phyloP scores from a whole-genome alignment of 1,140 invertebrate genomes.

The Mamestra configurata region DNA sequence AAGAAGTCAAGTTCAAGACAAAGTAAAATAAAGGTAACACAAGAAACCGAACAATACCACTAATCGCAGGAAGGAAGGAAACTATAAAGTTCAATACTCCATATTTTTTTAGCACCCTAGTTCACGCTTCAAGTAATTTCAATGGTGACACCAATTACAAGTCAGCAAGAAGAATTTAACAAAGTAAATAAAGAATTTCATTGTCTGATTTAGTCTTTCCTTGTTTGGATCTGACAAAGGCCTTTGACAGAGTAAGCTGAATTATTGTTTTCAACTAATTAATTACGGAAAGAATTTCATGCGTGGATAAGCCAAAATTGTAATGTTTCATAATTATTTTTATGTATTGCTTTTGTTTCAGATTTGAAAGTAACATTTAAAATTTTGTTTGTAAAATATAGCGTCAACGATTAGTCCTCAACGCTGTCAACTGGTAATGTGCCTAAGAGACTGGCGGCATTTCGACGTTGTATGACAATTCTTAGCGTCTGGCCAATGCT shows the following conservation, averaged over 20 bases:
- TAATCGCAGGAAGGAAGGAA: slow-evolving; percentile 28
- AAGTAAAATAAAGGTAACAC: neutral
- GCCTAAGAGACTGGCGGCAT: too few relatives aligned
- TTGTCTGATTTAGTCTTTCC: neutral
- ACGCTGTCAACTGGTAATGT: too few relatives aligned
- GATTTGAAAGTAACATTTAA: too few relatives aligned
- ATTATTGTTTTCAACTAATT: neutral
- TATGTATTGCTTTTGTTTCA: too few relatives aligned
- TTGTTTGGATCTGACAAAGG: neutral
- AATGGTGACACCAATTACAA: neutral
- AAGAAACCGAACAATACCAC: slow-evolving; percentile 5
- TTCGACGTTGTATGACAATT: too few relatives aligned
- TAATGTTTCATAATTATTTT: too few relatives aligned
- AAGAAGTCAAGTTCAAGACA: neutral
- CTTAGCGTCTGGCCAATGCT: too few relatives aligned
- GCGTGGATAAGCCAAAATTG: neutral
- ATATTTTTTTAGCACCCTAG: neutral
- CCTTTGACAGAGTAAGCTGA: slow-evolving; percentile 1
- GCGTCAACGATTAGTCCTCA: too few relatives aligned
- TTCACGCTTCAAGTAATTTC: slow-evolving; percentile 5
- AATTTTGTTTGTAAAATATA: too few relatives aligned
- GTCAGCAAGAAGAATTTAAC: neutral
- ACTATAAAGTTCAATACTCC: neutral
- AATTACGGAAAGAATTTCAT: neutral
- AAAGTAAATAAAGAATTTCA: too few relatives aligned